Percentiles rank a stretch among this genome's conserved stretches.
Conservation (phyloP, 1,140 invertebrate genomes). For the Heliconius eleuchia region DNA sequence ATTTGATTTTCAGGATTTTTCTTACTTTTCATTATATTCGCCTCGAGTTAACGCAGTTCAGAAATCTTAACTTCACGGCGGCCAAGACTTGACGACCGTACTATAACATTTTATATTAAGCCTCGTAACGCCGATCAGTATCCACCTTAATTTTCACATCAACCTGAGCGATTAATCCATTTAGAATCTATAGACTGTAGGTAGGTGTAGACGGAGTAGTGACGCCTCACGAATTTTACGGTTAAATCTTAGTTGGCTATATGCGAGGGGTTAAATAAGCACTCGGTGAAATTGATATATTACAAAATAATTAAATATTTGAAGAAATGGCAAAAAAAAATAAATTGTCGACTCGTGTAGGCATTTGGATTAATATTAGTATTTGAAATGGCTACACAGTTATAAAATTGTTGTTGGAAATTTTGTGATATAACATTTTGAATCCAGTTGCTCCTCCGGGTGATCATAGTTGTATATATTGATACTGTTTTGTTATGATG, state of each 20-base stretch:
- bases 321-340: neutral
- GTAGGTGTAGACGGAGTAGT: constrained; percentile 37
- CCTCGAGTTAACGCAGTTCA: no score
- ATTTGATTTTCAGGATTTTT: no score
- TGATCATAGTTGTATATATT: constrained; percentile 51
- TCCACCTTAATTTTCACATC: constrained; percentile 19
- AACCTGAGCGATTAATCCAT: constrained; percentile 33
- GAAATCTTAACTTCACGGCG: no score
- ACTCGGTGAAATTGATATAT: neutral
- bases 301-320: constrained; percentile 5
- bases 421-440: neutral
- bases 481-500: constrained; percentile 63
- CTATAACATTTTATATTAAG: no score
- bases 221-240: constrained; percentile 35
- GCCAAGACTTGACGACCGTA: no score
- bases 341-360: neutral
- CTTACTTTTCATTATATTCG: no score
- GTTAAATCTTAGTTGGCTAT: constrained; percentile 36
- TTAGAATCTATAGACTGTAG: constrained; percentile 40
- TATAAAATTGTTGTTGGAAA: neutral
- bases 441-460: constrained; percentile 3
- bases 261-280: constrained; percentile 17
- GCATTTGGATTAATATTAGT: neutral
- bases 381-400: neutral
- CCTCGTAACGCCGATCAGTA: no score